Base-by-base conservation (phyloP, 2,113 vertebrate genomes). In the Neolamprologus kungweensis region DNA sequence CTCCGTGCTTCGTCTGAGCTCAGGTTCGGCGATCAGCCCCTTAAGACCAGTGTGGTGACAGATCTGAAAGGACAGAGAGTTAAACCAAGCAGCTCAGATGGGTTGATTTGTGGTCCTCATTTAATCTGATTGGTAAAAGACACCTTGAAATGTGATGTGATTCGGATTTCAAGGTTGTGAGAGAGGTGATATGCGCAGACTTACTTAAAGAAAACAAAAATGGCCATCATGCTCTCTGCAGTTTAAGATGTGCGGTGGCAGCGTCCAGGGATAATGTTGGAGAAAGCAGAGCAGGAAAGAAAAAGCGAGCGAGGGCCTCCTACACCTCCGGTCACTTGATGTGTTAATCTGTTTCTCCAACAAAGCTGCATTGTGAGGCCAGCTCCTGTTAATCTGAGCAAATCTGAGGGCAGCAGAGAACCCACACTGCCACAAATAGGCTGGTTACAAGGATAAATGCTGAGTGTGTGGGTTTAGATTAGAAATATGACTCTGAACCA, bases 311-410 rank as follows among this genome's bases (percentile, higher is more conserved):
- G 19, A 60, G 80, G 82, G 89, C 93, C 92, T 91, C 87, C 88
- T 92, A 90, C 93, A 93, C 91, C 93, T 95, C 96, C 91, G 95
- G 96, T 97, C 96, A 97, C 96, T 96, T 96, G 96, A 96, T 93
- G 91, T 93, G 87, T 88, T 97, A 97, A 97, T 96, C 96, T 95
- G 90, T 95, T 95, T 86, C 81, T 79, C 87, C 84, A 96, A 97
- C 96, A 96, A 96, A 96, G 95, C 93, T 89, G 94, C 93, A 96
- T 97, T 97, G 96, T 97, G 92, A 90, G 88, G 63, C 88, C 58
- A 26, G 90, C 88, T 89, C 87, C 84, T 53, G 90, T 81, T 96
- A 96, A 97, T 96, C 96, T 96, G 73, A 90, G 37, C 83, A 95
- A 95, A 96, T 95, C 92, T 93, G 83, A 58, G 87, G 58, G 79